Evolutionary conservation across 2,888 invertebrate genomes (phyloP).

Genomic region (Diploptera punctata): DNA sequence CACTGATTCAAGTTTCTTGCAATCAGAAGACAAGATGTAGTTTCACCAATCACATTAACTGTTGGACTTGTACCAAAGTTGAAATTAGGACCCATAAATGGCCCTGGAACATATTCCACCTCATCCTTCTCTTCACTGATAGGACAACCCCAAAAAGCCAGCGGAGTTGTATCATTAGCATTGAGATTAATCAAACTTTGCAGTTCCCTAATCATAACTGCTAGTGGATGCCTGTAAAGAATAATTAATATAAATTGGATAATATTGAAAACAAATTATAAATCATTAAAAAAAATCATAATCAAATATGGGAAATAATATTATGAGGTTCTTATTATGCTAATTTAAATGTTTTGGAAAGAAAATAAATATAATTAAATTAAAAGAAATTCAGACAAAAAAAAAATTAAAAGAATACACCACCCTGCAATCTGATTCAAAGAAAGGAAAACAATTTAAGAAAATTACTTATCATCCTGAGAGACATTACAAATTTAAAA

Average conservation of each 20-base stretch:
- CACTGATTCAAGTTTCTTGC: conserved; percentile 69
- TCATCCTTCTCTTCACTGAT: not conserved
- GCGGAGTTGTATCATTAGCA: conserved; percentile 36
- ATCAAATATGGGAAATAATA: too few relatives aligned
- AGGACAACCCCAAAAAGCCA: conserved; percentile 21
- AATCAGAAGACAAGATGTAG: conserved; percentile 61
- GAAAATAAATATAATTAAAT: too few relatives aligned
- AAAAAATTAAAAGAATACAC: too few relatives aligned
- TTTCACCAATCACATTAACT: not conserved
- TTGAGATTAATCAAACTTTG: conserved; percentile 57
- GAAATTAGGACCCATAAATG: not conserved
- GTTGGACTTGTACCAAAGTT: not conserved
- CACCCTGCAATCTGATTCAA: too few relatives aligned
- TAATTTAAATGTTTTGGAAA: too few relatives aligned
- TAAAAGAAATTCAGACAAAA: too few relatives aligned
- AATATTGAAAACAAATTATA: not conserved
- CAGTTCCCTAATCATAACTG: conserved; percentile 56
- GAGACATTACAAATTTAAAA: too few relatives aligned
- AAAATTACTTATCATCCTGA: too few relatives aligned
- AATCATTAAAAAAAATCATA: too few relatives aligned
- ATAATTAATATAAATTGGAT: too few relatives aligned
- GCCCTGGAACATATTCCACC: not conserved
- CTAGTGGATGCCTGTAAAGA: conserved; percentile 53
- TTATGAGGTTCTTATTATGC: too few relatives aligned
- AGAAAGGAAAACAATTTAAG: too few relatives aligned